A percentile compares a stretch with the other conserved stretches of the same genome.
Evolutionary conservation across 1,140 invertebrate species (phyloP).

Genomic region (Sminthurinus signatus): DNA sequence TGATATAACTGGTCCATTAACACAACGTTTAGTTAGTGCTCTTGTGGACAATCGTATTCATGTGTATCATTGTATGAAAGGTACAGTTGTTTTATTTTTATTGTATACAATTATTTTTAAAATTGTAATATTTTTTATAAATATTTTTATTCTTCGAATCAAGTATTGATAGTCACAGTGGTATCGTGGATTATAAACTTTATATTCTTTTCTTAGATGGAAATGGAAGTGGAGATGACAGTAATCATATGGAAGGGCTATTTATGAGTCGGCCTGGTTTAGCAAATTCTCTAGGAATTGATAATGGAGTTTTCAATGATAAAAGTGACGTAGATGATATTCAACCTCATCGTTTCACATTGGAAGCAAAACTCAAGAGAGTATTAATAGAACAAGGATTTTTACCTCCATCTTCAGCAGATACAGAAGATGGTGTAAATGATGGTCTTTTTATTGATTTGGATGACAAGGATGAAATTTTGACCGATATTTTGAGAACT

Average conservation of each 20-base stretch:
- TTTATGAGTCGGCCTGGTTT: constrained; percentile 30
- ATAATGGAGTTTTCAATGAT: neutral
- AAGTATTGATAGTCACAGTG: no score
- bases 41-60: constrained; percentile 46
- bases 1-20: neutral
- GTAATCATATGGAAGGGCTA: constrained; percentile 10
- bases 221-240: constrained; percentile 6
- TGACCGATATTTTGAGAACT: constrained; percentile 33
- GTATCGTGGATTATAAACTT: no score
- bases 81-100: no score
- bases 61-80: constrained; percentile 49
- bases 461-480: constrained; percentile 32
- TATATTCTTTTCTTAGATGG: no score
- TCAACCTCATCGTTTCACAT: neutral
- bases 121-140: no score
- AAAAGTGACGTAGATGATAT: no score
- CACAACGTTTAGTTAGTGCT: constrained; percentile 1
- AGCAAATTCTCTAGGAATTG: constrained; percentile 23
- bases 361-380: constrained; percentile 21
- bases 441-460: neutral
- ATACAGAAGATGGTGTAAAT: constrained; percentile 12
- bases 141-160: no score
- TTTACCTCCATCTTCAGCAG: constrained; percentile 18
- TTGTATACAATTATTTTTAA: no score
- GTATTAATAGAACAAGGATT: constrained; percentile 33